Evolutionary conservation across 1,140 invertebrate genomes (phyloP).

Genomic region (Aleiodes sp.): DNA sequence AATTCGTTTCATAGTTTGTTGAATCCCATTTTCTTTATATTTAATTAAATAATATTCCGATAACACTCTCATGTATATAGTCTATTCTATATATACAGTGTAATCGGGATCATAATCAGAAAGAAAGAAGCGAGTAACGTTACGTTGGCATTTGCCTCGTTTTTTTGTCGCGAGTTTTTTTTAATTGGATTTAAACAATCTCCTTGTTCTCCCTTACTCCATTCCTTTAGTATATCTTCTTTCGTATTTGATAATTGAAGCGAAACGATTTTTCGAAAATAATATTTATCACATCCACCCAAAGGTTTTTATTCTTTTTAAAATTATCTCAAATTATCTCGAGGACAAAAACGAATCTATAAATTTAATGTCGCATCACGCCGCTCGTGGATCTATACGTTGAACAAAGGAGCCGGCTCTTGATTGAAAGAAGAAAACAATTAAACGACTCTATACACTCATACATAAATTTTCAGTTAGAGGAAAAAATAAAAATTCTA

Average conservation of each 20-base stretch:
- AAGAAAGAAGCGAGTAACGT: background rate
- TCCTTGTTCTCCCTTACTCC: background rate
- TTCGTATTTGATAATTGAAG: no score
- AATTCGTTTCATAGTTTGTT: conserved; percentile 43
- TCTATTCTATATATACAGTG: conserved; percentile 2
- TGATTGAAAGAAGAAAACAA: no score
- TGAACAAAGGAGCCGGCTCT: no score
- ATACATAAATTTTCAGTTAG: background rate
- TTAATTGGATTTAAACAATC: background rate
- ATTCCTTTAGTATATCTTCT: background rate
- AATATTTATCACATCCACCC: no score
- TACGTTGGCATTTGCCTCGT: background rate
- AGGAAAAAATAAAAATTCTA: background rate
- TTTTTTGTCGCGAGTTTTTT: conserved; percentile 15
- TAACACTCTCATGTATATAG: no score
- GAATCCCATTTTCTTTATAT: background rate
- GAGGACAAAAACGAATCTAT: no score
- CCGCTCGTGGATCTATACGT: background rate
- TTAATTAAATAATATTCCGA: no score
- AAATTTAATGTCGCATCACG: background rate
- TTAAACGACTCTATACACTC: no score
- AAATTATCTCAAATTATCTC: no score
- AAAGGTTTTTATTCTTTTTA: no score
- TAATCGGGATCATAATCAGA: background rate
- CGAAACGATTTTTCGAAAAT: no score